Evolutionary conservation across 2,888 invertebrate genomes (phyloP), one percentile per base, ranked within the genome.

Genomic region (Plusia festucae): DNA sequence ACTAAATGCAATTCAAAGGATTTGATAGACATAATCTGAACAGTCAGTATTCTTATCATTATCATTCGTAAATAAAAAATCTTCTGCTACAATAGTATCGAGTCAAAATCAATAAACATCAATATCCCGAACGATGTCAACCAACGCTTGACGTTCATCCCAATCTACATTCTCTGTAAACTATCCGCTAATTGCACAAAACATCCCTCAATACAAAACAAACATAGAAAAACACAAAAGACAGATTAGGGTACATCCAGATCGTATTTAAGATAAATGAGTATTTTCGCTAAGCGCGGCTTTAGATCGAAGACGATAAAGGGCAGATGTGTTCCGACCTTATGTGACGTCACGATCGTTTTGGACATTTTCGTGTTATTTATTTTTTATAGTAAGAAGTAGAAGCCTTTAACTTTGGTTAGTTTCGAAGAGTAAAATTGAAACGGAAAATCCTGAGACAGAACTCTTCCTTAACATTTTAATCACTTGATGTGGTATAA

Each of bases 181-280:
- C 89, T 85, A 83, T 78, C 86, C 85, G 84, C 93, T 94, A 94
- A 94, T 94, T 94, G 94, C 88, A 94, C 92, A 94, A 94, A 91
- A 91, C 87, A 83, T 85, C 87, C 92, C 91, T 85, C 85, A 85
- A 88, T 85, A 89, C 88, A 85, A 90, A 92, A 93, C 91, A 93
- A 91, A 93, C 90, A 90, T 70, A 89, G 84, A 87, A 20, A 79
- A 82, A 81, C 82, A 90, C 91, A 94, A 94, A 91, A 86, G 90
- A 82, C 90, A 93, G 94, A 94, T 95, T 94, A 94, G 91, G 88
- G 91, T 88, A 90, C 90, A 92, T 91, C 89, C 88, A 85, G 94
- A 94, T 95, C 89, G 93, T 89, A 94, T 93, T 93, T 93, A 90
- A 93, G 94, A 94, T 95, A 93, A 93, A 82, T 90, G 87, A 90